phyloP scores from a whole-genome alignment of 2,797 vertebrate genomes.

The Borostomias antarcticus region DNA sequence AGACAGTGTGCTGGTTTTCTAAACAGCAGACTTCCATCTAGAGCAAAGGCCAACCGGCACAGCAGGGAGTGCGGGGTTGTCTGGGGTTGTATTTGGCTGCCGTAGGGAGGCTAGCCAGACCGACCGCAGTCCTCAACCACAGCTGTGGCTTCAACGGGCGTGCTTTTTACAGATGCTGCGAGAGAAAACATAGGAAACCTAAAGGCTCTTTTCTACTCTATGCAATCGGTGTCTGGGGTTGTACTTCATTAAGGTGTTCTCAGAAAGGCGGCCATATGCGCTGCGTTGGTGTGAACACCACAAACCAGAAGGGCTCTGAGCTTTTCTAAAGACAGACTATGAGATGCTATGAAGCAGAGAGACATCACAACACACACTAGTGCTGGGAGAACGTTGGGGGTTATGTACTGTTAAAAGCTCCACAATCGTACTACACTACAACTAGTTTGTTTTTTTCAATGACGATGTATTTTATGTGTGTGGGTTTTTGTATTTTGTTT shows the following conservation, averaged over 20 bases:
- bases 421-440: constrained; percentile 47
- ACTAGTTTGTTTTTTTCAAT: constrained; percentile 29
- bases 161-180: constrained; percentile 9
- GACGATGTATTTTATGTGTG: constrained; percentile 9
- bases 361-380: constrained; percentile 56
- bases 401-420: constrained; percentile 42
- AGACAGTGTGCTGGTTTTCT: constrained; percentile 29
- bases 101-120: constrained; percentile 9
- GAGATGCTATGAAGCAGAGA: constrained; percentile 38
- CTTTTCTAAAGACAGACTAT: constrained; percentile 25
- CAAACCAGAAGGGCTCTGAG: constrained; percentile 51
- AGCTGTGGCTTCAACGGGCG: constrained; percentile 19
- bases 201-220: constrained; percentile 56
- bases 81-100: constrained; percentile 20
- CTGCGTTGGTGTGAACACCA: constrained; percentile 34
- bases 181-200: constrained; percentile 34
- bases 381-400: constrained; percentile 51
- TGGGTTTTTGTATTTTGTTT: constrained; percentile 14
- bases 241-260: constrained; percentile 22
- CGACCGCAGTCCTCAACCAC: constrained; percentile 9
- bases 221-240: constrained; percentile 60
- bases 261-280: no score
- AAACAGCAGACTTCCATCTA: background rate
- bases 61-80: constrained; percentile 6
- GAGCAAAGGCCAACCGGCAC: constrained; percentile 1